These are phyloP conservation scores for Pteruthius melanotis DNA, from an alignment of 2,113 vertebrate species.

Conservation along the genomic window DNA sequence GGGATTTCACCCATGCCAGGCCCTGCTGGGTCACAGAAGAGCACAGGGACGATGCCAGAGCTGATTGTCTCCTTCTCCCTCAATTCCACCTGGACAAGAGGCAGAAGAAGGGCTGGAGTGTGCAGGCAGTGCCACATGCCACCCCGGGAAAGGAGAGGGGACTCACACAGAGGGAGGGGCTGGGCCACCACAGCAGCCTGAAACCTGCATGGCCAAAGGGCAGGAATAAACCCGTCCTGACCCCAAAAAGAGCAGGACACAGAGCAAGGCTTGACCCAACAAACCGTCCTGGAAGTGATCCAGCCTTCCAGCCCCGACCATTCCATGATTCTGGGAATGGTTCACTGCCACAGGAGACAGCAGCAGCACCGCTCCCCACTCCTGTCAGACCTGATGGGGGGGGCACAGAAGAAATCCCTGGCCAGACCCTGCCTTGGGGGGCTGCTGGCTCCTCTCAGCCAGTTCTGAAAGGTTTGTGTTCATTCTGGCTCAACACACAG, in stretches of 20 bases:
- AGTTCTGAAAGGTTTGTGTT: neutral
- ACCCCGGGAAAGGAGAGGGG: neutral
- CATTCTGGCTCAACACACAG: neutral
- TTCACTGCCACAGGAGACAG: neutral
- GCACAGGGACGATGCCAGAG: neutral
- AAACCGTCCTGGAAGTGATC: neutral
- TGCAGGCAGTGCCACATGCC: neutral
- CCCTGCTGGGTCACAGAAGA: neutral
- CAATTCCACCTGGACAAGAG: neutral
- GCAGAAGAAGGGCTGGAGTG: neutral
- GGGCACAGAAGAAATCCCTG: rapidly evolving
- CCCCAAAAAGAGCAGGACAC: neutral
- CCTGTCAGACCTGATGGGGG: rapidly evolving
- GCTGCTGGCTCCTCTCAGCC: neutral
- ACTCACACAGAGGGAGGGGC: neutral
- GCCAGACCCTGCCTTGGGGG: neutral
- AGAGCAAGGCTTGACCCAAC: neutral
- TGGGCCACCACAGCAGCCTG: neutral
- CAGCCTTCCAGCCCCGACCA: neutral
- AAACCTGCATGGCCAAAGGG: neutral
- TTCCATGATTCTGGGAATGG: rapidly evolving
- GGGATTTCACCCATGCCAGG: neutral
- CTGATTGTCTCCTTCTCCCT: neutral
- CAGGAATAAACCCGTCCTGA: neutral
- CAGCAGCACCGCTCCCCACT: neutral